A percentile compares a stretch with the other conserved stretches of the same genome.
Conservation (phyloP, 2,113 vertebrate genomes). For the Engystomops pustulosus region DNA sequence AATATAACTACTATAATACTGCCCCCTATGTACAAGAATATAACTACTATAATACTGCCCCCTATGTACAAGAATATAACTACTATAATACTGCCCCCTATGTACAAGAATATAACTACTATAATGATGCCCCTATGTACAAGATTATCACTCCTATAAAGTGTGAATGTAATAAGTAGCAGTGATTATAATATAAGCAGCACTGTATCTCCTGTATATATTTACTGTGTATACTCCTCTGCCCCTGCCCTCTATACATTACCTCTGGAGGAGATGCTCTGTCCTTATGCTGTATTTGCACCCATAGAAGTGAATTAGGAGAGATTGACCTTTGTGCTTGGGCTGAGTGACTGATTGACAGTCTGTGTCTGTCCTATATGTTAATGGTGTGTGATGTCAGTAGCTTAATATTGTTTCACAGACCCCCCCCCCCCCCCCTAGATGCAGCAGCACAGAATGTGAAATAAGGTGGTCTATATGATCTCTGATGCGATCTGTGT, state of each 20-base stretch:
- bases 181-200: too few species aligned
- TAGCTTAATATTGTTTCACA: too few species aligned
- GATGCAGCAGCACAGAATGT: too few species aligned
- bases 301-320: not conserved
- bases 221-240: too few species aligned
- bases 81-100: not conserved
- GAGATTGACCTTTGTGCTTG: not conserved
- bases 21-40: not conserved
- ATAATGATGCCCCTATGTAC: not conserved
- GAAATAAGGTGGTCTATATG: too few species aligned
- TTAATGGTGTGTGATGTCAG: too few species aligned
- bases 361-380: not conserved
- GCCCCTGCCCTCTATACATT: not conserved
- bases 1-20: conserved; percentile 1
- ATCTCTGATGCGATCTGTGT: too few species aligned
- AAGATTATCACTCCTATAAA: conserved; percentile 5
- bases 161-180: too few species aligned
- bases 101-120: not conserved
- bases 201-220: too few species aligned
- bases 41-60: conserved; percentile 3
- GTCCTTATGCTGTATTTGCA: not conserved
- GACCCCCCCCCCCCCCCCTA: too few species aligned
- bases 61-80: conserved; percentile 5
- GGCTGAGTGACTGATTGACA: not conserved
- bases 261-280: not conserved